These are phyloP conservation scores for Luperina nickerlii DNA, from an alignment of 2,888 invertebrate genomes.

Conservation along the genomic window DNA sequence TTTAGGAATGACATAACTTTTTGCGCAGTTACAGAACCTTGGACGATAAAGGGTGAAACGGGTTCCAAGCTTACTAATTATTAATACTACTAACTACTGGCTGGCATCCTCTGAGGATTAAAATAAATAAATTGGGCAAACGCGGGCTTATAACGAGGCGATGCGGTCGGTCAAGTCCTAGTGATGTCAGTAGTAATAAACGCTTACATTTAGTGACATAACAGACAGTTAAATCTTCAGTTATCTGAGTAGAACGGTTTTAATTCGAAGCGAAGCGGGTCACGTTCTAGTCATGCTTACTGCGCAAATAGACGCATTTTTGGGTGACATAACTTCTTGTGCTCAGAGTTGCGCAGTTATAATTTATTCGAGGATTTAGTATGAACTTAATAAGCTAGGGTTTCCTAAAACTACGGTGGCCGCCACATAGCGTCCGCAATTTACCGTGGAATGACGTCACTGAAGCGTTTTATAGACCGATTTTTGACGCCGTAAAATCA, in stretches of 20 bases:
- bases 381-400: background rate
- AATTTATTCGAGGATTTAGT: background rate
- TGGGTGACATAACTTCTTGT: constrained; percentile 28
- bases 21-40: background rate
- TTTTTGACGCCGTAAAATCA: background rate
- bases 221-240: constrained; percentile 21
- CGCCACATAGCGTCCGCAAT: background rate
- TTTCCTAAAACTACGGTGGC: background rate
- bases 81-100: background rate
- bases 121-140: background rate
- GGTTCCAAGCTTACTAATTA: background rate
- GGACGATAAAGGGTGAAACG: background rate
- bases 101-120: constrained; percentile 15
- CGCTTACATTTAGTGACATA: constrained; percentile 17
- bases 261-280: constrained; percentile 24
- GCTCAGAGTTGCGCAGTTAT: constrained; percentile 1
- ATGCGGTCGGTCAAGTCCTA: background rate
- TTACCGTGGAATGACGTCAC: background rate
- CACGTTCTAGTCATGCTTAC: constrained; percentile 17
- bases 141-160: background rate
- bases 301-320: constrained; percentile 19
- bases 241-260: constrained; percentile 4
- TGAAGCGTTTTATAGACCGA: background rate
- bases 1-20: constrained; percentile 7
- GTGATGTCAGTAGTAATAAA: constrained; percentile 8